Evolutionary conservation across 2,888 invertebrate species (phyloP).

Genomic region (Ectemnius lituratus): DNA sequence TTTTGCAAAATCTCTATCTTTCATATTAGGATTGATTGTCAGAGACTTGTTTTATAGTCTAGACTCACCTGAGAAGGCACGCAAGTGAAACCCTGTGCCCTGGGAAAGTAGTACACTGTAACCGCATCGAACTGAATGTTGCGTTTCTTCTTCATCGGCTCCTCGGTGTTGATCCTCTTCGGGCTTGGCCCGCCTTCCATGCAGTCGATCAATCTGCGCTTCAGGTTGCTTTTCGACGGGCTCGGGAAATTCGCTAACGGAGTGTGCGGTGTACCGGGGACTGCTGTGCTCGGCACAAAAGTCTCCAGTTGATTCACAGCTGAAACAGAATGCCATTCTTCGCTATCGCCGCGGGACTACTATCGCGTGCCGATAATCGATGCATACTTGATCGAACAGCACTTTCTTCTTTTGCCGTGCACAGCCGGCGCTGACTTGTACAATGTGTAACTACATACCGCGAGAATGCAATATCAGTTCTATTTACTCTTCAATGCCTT

Average conservation of each 20-base stretch:
- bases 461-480: neutral
- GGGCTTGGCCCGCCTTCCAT: conserved; percentile 70
- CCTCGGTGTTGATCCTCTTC: conserved; percentile 77
- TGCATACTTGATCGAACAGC: conserved; percentile 37
- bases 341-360: conserved; percentile 24
- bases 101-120: conserved; percentile 96
- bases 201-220: conserved; percentile 79
- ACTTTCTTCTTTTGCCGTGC: conserved; percentile 19
- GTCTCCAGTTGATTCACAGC: conserved; percentile 65
- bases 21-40: too few relatives aligned
- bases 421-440: conserved; percentile 10
- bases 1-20: too few relatives aligned
- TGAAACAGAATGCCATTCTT: conserved; percentile 40
- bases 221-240: conserved; percentile 84
- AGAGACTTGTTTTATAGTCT: too few relatives aligned
- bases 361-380: conserved; percentile 57
- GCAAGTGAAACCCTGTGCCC: conserved; percentile 94
- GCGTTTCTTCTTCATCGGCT: conserved; percentile 84
- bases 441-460: neutral
- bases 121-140: conserved; percentile 94
- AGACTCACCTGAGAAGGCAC: conserved; percentile 89
- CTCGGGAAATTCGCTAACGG: conserved; percentile 64
- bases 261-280: conserved; percentile 55
- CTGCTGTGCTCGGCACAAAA: conserved; percentile 56
- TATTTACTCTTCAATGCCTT: too few relatives aligned